Conservation (phyloP, 2,797 vertebrate genomes). For the Molossus alvarezi region DNA sequence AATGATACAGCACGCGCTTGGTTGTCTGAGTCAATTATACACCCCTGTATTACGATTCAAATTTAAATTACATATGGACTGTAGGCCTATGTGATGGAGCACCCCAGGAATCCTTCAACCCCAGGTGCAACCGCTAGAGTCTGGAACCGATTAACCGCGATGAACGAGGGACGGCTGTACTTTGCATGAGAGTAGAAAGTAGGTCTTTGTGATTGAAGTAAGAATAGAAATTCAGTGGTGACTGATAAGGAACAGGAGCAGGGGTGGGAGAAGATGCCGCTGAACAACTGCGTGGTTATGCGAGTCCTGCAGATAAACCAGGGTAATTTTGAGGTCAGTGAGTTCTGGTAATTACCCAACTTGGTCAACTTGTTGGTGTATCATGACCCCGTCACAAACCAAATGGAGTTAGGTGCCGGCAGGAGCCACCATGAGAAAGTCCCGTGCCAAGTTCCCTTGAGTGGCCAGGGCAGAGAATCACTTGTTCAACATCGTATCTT, state of each 20-base stretch:
- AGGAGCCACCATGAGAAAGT: background rate
- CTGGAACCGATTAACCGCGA: no score
- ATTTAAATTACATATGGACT: no score
- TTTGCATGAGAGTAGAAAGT: background rate
- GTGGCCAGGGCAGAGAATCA: background rate
- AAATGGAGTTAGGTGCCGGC: background rate
- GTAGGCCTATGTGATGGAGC: no score
- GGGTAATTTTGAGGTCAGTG: background rate
- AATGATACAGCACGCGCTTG: no score
- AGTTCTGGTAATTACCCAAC: background rate
- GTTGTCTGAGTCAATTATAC: no score
- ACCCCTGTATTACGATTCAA: no score
- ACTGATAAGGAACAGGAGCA: fast-evolving
- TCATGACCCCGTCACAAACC: background rate
- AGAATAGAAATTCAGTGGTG: background rate
- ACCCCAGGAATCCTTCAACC: no score
- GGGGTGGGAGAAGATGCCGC: no score
- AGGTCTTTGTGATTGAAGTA: background rate
- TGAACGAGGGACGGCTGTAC: no score
- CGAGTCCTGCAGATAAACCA: background rate
- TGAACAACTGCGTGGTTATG: background rate
- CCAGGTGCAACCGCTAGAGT: no score
- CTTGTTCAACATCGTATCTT: background rate
- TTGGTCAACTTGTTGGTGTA: background rate
- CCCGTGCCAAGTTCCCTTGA: background rate